Evolutionary conservation across 1,140 invertebrate genomes (phyloP).

Genomic region (Zaprionus taronus): DNA sequence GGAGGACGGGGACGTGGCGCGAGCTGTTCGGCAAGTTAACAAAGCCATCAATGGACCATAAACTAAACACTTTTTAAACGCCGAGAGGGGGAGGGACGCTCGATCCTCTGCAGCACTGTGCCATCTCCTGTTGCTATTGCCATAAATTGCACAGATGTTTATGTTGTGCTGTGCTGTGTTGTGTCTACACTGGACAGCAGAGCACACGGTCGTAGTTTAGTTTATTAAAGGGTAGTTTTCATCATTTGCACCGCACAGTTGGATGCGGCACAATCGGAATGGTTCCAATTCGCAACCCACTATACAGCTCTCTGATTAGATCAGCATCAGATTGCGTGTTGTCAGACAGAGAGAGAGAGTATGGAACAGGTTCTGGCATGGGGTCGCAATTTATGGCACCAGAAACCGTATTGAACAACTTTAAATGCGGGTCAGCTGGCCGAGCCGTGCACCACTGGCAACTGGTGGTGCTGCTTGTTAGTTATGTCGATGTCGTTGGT

Average conservation of each 20-base stretch:
- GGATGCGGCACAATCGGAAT: constrained; percentile 69
- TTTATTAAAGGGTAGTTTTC: constrained; percentile 84
- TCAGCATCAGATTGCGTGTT: constrained; percentile 71
- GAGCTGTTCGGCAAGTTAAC: constrained; percentile 73
- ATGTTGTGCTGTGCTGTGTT: constrained; percentile 19
- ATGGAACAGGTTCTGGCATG: constrained; percentile 59
- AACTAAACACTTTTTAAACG: constrained; percentile 84
- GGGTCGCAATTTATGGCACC: constrained; percentile 79
- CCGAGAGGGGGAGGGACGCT: constrained; percentile 28
- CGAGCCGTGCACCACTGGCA: constrained; percentile 38
- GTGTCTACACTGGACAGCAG: constrained; percentile 19
- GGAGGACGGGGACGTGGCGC: constrained; percentile 6
- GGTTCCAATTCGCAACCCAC: constrained; percentile 22
- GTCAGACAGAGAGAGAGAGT: constrained; percentile 38
- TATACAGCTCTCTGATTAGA: constrained; percentile 69
- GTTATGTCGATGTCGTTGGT: background rate
- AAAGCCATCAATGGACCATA: constrained; percentile 84
- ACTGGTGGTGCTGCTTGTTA: constrained; percentile 49
- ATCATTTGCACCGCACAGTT: constrained; percentile 71
- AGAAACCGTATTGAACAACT: constrained; percentile 83
- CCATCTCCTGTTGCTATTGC: constrained; percentile 36
- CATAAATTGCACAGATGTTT: constrained; percentile 75
- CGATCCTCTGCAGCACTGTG: constrained; percentile 25
- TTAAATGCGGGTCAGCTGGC: constrained; percentile 74
- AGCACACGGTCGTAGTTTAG: constrained; percentile 24